These are phyloP conservation scores for Chouioia cunea DNA, from an alignment of 2,888 invertebrate genomes.

Conservation along the genomic window DNA sequence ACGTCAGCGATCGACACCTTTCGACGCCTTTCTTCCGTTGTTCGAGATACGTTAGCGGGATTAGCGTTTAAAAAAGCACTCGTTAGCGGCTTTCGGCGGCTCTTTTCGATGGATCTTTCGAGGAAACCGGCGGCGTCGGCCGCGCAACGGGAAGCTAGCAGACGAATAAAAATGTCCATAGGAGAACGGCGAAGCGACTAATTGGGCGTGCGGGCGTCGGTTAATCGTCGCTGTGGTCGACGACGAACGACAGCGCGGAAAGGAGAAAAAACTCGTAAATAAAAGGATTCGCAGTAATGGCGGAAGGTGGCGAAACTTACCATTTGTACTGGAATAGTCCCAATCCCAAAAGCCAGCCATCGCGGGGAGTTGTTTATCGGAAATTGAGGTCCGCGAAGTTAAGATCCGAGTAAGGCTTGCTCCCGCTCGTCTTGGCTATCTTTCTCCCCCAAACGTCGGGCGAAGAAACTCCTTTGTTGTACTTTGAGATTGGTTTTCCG, in stretches of 20 bases:
- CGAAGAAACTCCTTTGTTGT: conserved; percentile 32
- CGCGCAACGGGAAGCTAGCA: neutral
- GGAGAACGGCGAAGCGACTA: too few species aligned
- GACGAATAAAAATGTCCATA: too few species aligned
- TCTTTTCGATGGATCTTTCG: too few species aligned
- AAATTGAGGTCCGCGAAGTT: conserved; percentile 65
- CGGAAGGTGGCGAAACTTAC: conserved; percentile 66
- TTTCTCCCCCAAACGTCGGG: conserved; percentile 33
- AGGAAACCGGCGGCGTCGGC: neutral
- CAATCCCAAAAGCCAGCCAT: conserved; percentile 71
- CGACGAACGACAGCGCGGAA: neutral
- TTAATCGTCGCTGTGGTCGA: too few species aligned
- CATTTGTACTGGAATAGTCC: conserved; percentile 75
- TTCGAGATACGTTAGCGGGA: too few species aligned
- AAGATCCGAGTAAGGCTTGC: conserved; percentile 65
- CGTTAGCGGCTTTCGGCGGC: too few species aligned
- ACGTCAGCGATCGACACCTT: too few species aligned
- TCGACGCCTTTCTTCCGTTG: too few species aligned
- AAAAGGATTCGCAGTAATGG: too few species aligned
- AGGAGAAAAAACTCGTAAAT: neutral
- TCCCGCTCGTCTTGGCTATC: conserved; percentile 63
- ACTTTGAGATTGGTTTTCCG: too few species aligned
- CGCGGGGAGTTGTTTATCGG: conserved; percentile 53
- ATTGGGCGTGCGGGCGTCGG: too few species aligned
- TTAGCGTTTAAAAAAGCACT: too few species aligned